A percentile compares a stretch with the other conserved stretches of the same genome.
These are phyloP conservation scores for Acrossocheilus fasciatus DNA, from an alignment of 2,797 vertebrate genomes.

Conservation along the genomic window DNA sequence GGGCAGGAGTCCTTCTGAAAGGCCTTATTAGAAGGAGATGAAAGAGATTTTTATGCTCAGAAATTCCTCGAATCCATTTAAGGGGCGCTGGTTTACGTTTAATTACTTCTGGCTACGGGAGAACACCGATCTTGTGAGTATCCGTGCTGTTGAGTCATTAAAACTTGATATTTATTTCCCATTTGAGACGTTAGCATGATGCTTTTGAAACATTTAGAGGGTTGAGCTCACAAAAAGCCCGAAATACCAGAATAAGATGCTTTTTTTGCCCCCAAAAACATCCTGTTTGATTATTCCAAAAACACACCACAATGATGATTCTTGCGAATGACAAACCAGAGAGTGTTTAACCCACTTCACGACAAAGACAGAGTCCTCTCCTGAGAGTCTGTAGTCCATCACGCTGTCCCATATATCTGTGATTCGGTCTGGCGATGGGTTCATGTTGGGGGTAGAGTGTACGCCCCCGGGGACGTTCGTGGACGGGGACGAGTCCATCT, in stretches of 20 bases:
- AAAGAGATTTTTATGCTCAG: constrained; percentile 71
- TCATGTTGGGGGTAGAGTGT: constrained; percentile 28
- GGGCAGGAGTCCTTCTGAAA: constrained; percentile 60
- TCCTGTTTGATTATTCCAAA: constrained; percentile 4
- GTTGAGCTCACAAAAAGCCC: not conserved
- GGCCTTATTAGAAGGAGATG: constrained; percentile 64
- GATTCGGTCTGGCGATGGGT: constrained; percentile 8
- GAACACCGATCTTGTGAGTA: constrained; percentile 53
- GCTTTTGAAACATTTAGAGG: not conserved
- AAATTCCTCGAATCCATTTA: constrained; percentile 65
- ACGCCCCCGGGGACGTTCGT: constrained; percentile 28
- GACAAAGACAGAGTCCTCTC: constrained; percentile 25
- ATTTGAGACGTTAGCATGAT: constrained; percentile 45
- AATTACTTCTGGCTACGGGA: constrained; percentile 67
- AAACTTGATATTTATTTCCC: constrained; percentile 72
- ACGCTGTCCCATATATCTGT: constrained; percentile 35
- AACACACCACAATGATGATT: not conserved
- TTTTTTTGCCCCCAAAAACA: not conserved
- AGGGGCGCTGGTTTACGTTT: constrained; percentile 60
- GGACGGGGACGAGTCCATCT: constrained; percentile 1
- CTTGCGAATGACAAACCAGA: not conserved
- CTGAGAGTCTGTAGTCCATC: constrained; percentile 14
- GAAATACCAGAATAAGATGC: not conserved
- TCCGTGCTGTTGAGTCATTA: constrained; percentile 65
- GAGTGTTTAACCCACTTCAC: constrained; percentile 7